Conservation (phyloP, 1,140 invertebrate genomes). For the Procambarus clarkii region DNA sequence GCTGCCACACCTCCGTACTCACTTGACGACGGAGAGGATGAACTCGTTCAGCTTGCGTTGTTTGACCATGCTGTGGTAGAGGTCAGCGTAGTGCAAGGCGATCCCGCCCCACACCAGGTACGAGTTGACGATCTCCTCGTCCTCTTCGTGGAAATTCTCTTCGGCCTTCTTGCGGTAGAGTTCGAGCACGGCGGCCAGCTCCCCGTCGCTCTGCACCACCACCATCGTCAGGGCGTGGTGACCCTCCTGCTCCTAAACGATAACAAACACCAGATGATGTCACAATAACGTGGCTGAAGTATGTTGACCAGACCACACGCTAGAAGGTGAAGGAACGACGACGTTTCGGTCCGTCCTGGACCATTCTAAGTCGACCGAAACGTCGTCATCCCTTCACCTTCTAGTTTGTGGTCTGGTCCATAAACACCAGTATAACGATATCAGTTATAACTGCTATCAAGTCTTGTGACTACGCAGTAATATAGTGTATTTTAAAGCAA, state of each 20-base stretch:
- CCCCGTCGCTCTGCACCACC: constrained; percentile 79
- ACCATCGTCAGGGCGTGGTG: constrained; percentile 79
- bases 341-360: too few species aligned
- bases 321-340: too few species aligned
- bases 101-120: constrained; percentile 82
- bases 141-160: constrained; percentile 80
- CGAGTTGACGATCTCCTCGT: constrained; percentile 82
- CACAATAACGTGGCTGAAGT: too few species aligned
- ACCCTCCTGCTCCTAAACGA: constrained; percentile 72
- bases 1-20: constrained; percentile 73
- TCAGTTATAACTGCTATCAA: too few species aligned
- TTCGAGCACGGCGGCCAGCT: constrained; percentile 79
- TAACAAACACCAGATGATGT: background rate
- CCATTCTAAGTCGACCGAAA: too few species aligned
- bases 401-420: too few species aligned
- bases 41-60: constrained; percentile 84
- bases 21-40: constrained; percentile 85
- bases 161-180: constrained; percentile 75
- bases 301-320: too few species aligned
- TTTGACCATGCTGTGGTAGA: constrained; percentile 81
- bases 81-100: constrained; percentile 80
- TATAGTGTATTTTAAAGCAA: too few species aligned
- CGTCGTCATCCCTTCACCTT: too few species aligned
- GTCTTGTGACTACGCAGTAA: too few species aligned
- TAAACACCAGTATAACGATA: too few species aligned